Base-by-base conservation (phyloP, 2,888 invertebrate genomes). In the Drosophila cracens region DNA sequence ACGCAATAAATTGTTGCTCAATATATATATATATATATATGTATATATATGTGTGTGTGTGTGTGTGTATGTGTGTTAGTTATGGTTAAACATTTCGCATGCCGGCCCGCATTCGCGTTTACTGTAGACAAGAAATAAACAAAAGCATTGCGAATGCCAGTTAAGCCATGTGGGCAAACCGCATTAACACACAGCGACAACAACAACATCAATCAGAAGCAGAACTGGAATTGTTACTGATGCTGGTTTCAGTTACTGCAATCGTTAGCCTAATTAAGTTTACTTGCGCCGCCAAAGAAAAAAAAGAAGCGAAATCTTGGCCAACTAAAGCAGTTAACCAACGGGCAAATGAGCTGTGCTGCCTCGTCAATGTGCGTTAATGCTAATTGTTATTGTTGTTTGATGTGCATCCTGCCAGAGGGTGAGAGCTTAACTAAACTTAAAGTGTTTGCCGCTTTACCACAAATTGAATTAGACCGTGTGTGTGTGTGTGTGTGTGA, bases 321-420 rank as follows among this genome's bases (percentile, higher is more conserved):
- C 62, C 65, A 67, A 72, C 76, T 72, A 72, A 52, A 68, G 71
- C 75, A 57, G 62, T 70, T 68, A 65, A 72, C 58, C 70, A 69
- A 69, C 70, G 46, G 25, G 65, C 52, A 76, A 68, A 70, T 57
- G 38, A 48, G 40, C 18, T n/a, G n/a, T 48, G 8, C 52, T 27
- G 31, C 33, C 58, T 53, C 56, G 48, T 58, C 61, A 70, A 62
- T 57, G 72, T 82, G 79, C 78, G 73, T 64, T 89, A 87, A 87
- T 87, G 79, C 71, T 84, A 89, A 87, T 84, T 89, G 87, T 89
- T 87, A 84, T 84, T 79, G 77, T 79, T 72, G 73, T 87, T 79
- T 67, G 49, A 71, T 72, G 60, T 69, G 68, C 60, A 62, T 31
- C 51, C 27, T 67, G 58, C 62, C 68, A 54, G 33, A 13, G n/a